Percentiles rank a stretch among this genome's conserved stretches.
phyloP scores from a whole-genome alignment of 2,113 vertebrate genomes.

The Felis chaus region DNA sequence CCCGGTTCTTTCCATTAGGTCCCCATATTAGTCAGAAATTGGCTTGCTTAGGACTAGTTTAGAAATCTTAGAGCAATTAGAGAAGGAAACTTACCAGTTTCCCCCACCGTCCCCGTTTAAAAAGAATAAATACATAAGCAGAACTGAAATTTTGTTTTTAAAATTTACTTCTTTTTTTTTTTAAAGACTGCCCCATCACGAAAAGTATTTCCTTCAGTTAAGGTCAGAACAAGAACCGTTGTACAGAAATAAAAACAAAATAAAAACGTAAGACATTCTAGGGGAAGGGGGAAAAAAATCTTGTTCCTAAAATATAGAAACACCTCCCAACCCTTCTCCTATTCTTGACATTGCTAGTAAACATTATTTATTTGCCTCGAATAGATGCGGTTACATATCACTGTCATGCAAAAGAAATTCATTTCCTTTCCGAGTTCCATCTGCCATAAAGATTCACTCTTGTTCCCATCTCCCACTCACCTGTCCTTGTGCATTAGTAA shows the following conservation, averaged over 20 bases:
- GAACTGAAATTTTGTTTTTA: conserved; percentile 32
- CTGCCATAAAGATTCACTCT: conserved; percentile 83
- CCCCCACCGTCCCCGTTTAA: background rate
- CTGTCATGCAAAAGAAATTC: conserved; percentile 82
- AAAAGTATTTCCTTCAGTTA: conserved; percentile 38
- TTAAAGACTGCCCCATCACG: background rate
- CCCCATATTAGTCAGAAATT: background rate
- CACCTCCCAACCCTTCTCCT: conserved; percentile 67
- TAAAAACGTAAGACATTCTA: conserved; percentile 52
- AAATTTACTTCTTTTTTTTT: conserved; percentile 23
- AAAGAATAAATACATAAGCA: conserved; percentile 16
- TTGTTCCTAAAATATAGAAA: conserved; percentile 66
- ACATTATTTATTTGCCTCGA: conserved; percentile 83
- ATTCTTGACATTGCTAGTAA: conserved; percentile 79
- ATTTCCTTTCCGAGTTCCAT: conserved; percentile 81
- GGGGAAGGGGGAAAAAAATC: conserved; percentile 25
- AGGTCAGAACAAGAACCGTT: conserved; percentile 21
- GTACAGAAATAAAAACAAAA: conserved; percentile 51
- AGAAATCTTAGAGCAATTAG: background rate
- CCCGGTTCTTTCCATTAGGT: background rate
- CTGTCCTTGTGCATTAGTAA: conserved; percentile 99
- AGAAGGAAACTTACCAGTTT: background rate
- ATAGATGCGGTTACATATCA: conserved; percentile 77
- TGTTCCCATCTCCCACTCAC: conserved; percentile 88
- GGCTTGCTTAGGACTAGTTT: background rate